Evolutionary conservation across 1,140 invertebrate genomes (phyloP).

Genomic region (Aporrectodea caliginosa): DNA sequence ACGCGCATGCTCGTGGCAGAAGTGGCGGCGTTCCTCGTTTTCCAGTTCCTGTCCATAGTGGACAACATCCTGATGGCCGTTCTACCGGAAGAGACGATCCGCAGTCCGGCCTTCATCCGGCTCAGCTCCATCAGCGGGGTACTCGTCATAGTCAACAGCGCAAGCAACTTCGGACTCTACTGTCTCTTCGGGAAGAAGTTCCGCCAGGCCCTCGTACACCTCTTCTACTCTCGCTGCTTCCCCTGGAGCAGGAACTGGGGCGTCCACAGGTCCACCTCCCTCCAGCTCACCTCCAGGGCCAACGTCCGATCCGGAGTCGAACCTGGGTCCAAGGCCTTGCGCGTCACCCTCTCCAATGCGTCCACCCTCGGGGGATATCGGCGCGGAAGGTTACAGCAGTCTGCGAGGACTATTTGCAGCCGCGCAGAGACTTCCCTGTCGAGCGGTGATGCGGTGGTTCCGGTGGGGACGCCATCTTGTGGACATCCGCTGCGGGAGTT

Average conservation of each 20-base stretch:
- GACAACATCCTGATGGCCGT: conserved; percentile 51
- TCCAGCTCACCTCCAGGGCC: too few relatives aligned
- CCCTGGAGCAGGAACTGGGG: not conserved
- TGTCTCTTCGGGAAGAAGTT: conserved; percentile 35
- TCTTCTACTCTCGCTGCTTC: not conserved
- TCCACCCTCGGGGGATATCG: too few relatives aligned
- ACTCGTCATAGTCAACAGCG: conserved; percentile 54
- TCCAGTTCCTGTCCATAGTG: conserved; percentile 63
- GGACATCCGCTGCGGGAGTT: too few relatives aligned
- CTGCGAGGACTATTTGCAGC: too few relatives aligned
- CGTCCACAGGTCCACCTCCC: too few relatives aligned
- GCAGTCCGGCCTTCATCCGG: conserved; percentile 58
- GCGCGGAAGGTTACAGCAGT: too few relatives aligned
- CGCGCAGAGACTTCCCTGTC: too few relatives aligned
- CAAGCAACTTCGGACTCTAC: conserved; percentile 27
- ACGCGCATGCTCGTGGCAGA: conserved; percentile 73
- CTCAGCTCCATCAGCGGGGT: conserved; percentile 70
- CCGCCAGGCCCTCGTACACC: conserved; percentile 19
- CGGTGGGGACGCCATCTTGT: too few relatives aligned
- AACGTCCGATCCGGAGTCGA: too few relatives aligned
- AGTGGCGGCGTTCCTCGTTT: conserved; percentile 70
- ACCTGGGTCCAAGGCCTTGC: too few relatives aligned
- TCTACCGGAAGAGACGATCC: conserved; percentile 59
- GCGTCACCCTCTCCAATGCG: too few relatives aligned
- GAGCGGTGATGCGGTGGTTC: too few relatives aligned